Conservation (phyloP, 2,888 invertebrate genomes). For the Drosophila mayaguana region DNA sequence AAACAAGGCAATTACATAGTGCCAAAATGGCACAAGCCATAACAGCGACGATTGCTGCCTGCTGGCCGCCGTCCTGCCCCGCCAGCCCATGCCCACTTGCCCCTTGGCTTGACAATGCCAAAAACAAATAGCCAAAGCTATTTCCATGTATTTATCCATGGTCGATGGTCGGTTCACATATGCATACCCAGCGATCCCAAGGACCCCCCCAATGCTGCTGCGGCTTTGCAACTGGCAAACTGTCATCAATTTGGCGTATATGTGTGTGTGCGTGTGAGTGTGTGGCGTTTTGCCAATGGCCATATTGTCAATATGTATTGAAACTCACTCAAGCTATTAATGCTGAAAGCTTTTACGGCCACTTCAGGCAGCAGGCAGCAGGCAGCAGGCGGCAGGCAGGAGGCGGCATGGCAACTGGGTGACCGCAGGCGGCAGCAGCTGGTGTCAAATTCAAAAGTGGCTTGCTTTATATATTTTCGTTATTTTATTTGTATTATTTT, state of each 20-base stretch:
- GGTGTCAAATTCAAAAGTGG: conserved; percentile 83
- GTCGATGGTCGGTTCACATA: conserved; percentile 65
- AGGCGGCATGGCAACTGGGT: conserved; percentile 22
- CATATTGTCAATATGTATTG: conserved; percentile 80
- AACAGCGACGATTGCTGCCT: conserved; percentile 59
- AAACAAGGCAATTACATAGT: conserved; percentile 79
- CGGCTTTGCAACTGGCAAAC: conserved; percentile 80
- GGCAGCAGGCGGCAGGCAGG: background rate
- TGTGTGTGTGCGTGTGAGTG: conserved; percentile 29
- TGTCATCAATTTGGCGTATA: conserved; percentile 75
- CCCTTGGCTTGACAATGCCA: conserved; percentile 50
- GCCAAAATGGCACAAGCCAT: conserved; percentile 80
- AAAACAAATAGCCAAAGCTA: conserved; percentile 78
- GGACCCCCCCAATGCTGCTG: conserved; percentile 52
- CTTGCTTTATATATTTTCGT: conserved; percentile 63
- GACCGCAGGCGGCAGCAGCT: conserved; percentile 80
- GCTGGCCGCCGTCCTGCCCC: background rate
- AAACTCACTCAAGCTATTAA: conserved; percentile 82
- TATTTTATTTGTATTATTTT: conserved; percentile 38
- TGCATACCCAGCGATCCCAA: conserved; percentile 59
- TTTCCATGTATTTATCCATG: conserved; percentile 77
- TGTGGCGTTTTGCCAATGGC: conserved; percentile 76
- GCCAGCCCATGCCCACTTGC: conserved; percentile 1
- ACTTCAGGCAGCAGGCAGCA: conserved; percentile 66
- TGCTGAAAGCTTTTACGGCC: conserved; percentile 80